These are phyloP conservation scores for Hedychridium roseum DNA, from an alignment of 2,888 invertebrate species.

Conservation along the genomic window DNA sequence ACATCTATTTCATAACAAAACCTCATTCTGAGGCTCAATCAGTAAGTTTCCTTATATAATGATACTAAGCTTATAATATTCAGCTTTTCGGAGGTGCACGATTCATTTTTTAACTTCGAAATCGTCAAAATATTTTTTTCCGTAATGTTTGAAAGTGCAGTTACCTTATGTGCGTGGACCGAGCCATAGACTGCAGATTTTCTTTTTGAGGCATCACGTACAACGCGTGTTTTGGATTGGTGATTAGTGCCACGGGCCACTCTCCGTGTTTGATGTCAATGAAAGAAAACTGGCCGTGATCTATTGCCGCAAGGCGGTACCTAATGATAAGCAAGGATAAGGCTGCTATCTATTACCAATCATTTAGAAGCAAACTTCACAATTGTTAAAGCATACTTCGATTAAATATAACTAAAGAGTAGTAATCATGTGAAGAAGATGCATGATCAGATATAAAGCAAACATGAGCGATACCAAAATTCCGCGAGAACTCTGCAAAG, in stretches of 20 bases:
- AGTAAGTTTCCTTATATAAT: too few relatives aligned
- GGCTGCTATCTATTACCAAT: neutral
- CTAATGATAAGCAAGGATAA: too few relatives aligned
- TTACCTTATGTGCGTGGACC: slow-evolving; percentile 81
- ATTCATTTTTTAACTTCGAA: too few relatives aligned
- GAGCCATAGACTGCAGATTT: slow-evolving; percentile 71
- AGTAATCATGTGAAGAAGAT: neutral
- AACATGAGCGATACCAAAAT: neutral
- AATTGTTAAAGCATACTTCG: slow-evolving; percentile 1
- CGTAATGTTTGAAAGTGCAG: slow-evolving; percentile 14
- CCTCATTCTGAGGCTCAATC: too few relatives aligned
- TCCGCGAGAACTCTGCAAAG: too few relatives aligned
- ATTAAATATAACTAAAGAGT: slow-evolving; percentile 3
- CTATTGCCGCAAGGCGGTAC: slow-evolving; percentile 83
- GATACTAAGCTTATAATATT: too few relatives aligned
- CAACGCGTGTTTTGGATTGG: slow-evolving; percentile 89
- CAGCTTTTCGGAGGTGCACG: too few relatives aligned
- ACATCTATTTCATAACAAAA: too few relatives aligned
- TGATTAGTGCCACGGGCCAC: slow-evolving; percentile 86
- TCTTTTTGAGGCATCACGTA: slow-evolving; percentile 79
- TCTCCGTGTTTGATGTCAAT: slow-evolving; percentile 76
- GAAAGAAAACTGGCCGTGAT: slow-evolving; percentile 89
- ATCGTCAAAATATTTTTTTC: too few relatives aligned
- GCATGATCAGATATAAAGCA: slow-evolving; percentile 1
- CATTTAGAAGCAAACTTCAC: neutral